These are phyloP conservation scores for Myathropa florea DNA, from an alignment of 2,888 invertebrate genomes.

Conservation along the genomic window DNA sequence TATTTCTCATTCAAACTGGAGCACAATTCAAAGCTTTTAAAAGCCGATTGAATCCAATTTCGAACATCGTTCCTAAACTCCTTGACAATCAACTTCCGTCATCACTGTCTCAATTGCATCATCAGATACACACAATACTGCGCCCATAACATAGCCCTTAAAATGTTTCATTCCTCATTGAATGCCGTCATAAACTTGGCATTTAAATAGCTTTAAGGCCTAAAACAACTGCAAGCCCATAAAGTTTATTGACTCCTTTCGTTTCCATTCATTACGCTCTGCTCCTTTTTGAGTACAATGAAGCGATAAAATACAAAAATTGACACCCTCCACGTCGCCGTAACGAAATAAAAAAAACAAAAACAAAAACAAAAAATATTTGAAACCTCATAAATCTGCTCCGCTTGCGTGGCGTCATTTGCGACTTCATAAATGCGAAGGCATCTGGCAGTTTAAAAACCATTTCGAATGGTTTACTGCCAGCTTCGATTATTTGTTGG, in stretches of 20 bases:
- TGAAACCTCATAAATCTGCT: constrained; percentile 60
- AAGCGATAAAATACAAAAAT: constrained; percentile 28
- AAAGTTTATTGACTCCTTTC: constrained; percentile 50
- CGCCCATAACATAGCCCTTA: background rate
- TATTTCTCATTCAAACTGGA: background rate
- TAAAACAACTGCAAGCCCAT: constrained; percentile 13
- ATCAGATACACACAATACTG: background rate
- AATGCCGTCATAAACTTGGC: background rate
- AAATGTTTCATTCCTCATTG: constrained; percentile 4
- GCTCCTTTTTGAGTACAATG: constrained; percentile 23
- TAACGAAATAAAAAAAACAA: background rate
- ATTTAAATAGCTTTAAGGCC: background rate
- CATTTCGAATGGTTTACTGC: constrained; percentile 67
- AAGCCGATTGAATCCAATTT: background rate
- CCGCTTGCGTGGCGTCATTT: constrained; percentile 46
- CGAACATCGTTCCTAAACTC: background rate
- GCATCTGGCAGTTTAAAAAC: constrained; percentile 68
- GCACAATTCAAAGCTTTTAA: background rate
- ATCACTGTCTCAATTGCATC: background rate
- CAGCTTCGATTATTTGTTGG: constrained; percentile 69
- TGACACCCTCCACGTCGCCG: background rate
- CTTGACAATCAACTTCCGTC: background rate
- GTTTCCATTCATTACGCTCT: constrained; percentile 22
- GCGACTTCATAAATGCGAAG: constrained; percentile 65
- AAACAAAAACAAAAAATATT: constrained; percentile 19